These are phyloP conservation scores for Synergus laeviventris DNA, from an alignment of 2,888 invertebrate species.

Conservation along the genomic window DNA sequence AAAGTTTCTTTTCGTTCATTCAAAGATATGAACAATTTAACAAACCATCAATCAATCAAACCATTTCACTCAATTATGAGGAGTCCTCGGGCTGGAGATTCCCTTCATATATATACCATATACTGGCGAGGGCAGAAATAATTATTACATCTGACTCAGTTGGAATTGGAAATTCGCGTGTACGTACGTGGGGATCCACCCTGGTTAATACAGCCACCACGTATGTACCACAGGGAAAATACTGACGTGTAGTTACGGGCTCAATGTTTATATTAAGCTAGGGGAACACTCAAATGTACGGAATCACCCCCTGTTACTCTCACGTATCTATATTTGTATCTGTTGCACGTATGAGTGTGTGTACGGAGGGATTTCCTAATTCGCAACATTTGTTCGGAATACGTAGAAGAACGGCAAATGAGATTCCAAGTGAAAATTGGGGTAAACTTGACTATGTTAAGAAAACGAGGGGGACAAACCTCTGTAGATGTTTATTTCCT, in stretches of 20 bases:
- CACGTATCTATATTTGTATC: background rate
- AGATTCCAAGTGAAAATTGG: conserved; percentile 64
- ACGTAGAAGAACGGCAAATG: conserved; percentile 58
- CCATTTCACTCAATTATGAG: background rate
- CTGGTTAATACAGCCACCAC: conserved; percentile 56
- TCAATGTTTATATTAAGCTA: conserved; percentile 62
- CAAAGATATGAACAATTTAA: background rate
- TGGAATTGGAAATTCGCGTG: conserved; percentile 1
- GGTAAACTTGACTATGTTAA: conserved; percentile 58
- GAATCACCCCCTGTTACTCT: conserved; percentile 15
- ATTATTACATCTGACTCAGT: conserved; percentile 41
- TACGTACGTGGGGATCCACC: conserved; percentile 49
- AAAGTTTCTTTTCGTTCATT: background rate
- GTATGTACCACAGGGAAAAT: conserved; percentile 53
- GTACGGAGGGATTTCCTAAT: conserved; percentile 65
- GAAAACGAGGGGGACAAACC: conserved; percentile 21
- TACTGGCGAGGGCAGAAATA: conserved; percentile 39
- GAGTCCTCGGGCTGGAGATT: background rate
- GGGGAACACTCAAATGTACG: conserved; percentile 52
- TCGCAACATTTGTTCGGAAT: conserved; percentile 67
- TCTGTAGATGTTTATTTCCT: conserved; percentile 27
- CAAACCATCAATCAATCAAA: background rate
- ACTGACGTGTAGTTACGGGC: conserved; percentile 54
- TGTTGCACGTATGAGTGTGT: conserved; percentile 12
- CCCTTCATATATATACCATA: background rate